Evolutionary conservation across 2,797 vertebrate species (phyloP).

Genomic region (Uromys caudimaculatus): DNA sequence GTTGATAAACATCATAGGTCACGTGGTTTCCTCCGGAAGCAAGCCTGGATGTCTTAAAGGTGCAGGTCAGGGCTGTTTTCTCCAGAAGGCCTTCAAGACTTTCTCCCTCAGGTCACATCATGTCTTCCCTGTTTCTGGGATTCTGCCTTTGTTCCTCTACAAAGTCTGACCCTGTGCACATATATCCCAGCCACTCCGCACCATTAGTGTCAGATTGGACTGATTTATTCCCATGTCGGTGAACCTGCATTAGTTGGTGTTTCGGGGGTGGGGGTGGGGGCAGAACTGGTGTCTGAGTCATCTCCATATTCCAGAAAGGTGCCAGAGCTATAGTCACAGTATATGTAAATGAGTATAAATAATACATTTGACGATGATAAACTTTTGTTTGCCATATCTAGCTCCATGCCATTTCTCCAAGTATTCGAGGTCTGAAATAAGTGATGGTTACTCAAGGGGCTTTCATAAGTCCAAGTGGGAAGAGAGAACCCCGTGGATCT

Average conservation of each 20-base stretch:
- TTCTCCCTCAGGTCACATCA: neutral
- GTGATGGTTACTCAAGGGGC: neutral
- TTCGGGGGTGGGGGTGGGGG: neutral
- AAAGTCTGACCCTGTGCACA: neutral
- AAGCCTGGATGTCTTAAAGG: neutral
- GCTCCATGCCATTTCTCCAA: slow-evolving; percentile 13
- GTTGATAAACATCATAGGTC: neutral
- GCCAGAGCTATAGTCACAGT: neutral
- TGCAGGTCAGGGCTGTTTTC: neutral
- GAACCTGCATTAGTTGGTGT: neutral
- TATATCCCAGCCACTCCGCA: neutral
- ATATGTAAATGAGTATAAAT: neutral
- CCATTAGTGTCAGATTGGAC: neutral
- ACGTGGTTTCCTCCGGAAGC: neutral
- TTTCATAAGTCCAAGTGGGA: neutral
- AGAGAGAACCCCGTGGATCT: neutral
- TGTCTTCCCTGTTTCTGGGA: neutral
- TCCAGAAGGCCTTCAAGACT: neutral
- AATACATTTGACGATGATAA: neutral
- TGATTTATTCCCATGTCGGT: neutral
- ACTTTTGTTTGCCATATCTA: slow-evolving; percentile 16
- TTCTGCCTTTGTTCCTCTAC: neutral
- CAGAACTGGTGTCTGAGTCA: neutral
- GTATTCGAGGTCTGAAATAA: neutral
- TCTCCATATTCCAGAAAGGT: neutral